Percentiles rank a stretch among this genome's conserved stretches.
These are phyloP conservation scores for Mastomys coucha DNA, from an alignment of 2,113 vertebrate genomes.

Conservation along the genomic window DNA sequence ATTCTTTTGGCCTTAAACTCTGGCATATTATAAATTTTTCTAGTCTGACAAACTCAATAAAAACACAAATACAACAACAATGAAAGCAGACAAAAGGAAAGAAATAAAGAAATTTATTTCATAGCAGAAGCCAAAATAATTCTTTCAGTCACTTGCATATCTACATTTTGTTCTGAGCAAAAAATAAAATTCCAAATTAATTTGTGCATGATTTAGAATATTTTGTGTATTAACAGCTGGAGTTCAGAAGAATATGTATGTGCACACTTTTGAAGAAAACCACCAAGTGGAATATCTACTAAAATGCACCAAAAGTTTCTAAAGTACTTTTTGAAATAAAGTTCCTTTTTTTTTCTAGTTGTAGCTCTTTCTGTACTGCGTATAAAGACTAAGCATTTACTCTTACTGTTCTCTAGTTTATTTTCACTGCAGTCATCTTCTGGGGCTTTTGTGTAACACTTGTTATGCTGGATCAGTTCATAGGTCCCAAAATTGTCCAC, in stretches of 20 bases:
- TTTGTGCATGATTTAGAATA: not conserved
- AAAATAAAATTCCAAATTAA: conserved; percentile 27
- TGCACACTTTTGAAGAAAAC: not conserved
- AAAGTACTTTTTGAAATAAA: conserved; percentile 30
- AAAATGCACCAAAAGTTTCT: conserved; percentile 16
- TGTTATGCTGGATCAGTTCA: not conserved
- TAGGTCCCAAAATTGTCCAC: not conserved
- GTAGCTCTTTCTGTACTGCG: not conserved
- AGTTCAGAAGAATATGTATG: not conserved
- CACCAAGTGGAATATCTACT: not conserved
- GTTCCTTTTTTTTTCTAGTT: not conserved
- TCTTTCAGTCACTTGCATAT: not conserved
- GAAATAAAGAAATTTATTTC: not conserved
- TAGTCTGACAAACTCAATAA: not conserved
- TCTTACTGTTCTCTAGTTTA: not conserved
- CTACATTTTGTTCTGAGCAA: not conserved
- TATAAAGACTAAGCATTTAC: not conserved
- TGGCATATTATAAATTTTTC: not conserved
- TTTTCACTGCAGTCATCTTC: conserved; percentile 5
- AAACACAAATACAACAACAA: not conserved
- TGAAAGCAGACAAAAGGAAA: not conserved
- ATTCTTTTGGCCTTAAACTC: not conserved
- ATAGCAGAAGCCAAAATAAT: conserved; percentile 3
- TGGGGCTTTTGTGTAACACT: not conserved
- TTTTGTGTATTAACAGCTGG: not conserved